These are phyloP conservation scores for Dascyllus trimaculatus DNA, from an alignment of 2,113 vertebrate genomes.

Conservation along the genomic window DNA sequence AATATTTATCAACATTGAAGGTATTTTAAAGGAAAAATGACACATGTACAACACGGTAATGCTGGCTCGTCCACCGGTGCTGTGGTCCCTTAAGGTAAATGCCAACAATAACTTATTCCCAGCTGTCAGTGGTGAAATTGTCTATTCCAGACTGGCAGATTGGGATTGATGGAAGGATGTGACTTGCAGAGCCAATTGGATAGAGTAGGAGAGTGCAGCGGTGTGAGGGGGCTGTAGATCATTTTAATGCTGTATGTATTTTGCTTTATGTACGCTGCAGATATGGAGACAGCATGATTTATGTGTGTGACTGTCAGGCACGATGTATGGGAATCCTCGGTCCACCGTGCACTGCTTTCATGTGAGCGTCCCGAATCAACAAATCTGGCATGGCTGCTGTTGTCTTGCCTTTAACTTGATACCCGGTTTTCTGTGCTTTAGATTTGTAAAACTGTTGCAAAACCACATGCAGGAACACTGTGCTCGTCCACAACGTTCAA, in stretches of 20 bases:
- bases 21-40: slow-evolving; percentile 35
- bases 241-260: slow-evolving; percentile 58
- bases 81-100: neutral
- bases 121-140: slow-evolving; percentile 18
- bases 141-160: slow-evolving; percentile 25
- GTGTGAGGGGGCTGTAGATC: slow-evolving; percentile 50
- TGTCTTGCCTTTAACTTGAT: slow-evolving; percentile 7
- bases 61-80: neutral
- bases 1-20: slow-evolving; percentile 25
- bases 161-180: slow-evolving; percentile 54
- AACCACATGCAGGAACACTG: neutral
- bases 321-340: slow-evolving; percentile 45
- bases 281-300: slow-evolving; percentile 47
- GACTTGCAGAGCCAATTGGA: slow-evolving; percentile 44
- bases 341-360: slow-evolving; percentile 29
- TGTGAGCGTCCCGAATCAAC: slow-evolving; percentile 12
- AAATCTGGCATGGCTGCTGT: slow-evolving; percentile 22
- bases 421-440: neutral
- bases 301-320: slow-evolving; percentile 31
- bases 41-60: neutral
- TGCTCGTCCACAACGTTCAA: neutral
- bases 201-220: slow-evolving; percentile 25
- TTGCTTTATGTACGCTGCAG: slow-evolving; percentile 38
- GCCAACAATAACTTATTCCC: slow-evolving; percentile 37
- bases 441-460: neutral